Percentiles rank a stretch among this genome's conserved stretches.
These are phyloP conservation scores for Danio choprae DNA, from an alignment of 2,797 vertebrate species.

Conservation along the genomic window DNA sequence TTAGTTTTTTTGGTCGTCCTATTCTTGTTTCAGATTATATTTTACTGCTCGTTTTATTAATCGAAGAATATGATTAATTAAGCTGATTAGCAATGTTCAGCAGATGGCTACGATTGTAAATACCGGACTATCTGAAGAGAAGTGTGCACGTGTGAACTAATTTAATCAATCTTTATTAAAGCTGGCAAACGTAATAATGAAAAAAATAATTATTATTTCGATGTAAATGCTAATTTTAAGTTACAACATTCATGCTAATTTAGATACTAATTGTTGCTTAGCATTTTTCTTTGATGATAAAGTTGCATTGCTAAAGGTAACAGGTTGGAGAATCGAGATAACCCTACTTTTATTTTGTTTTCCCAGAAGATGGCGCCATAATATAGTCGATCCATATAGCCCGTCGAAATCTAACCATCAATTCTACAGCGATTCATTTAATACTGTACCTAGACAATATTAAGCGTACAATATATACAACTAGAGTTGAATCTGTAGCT, in stretches of 20 bases:
- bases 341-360: not conserved
- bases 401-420: not conserved
- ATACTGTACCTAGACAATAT: not conserved
- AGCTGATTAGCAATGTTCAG: not conserved
- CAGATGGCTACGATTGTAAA: not conserved
- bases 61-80: not conserved
- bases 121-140: not conserved
- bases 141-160: too few species aligned
- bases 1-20: not conserved
- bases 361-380: slow-evolving; percentile 42
- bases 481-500: not conserved
- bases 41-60: not conserved
- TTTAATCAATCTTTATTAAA: too few species aligned
- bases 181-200: too few species aligned
- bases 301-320: not conserved
- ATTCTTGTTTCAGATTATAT: not conserved
- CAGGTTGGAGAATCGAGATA: not conserved
- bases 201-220: not conserved
- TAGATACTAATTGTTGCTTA: not conserved
- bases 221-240: not conserved
- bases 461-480: too few species aligned
- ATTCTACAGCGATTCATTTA: not conserved
- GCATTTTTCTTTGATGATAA: too few species aligned
- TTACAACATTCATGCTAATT: not conserved
- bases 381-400: not conserved